Evolutionary conservation across 2,797 vertebrate genomes (phyloP).

Genomic region (Distichodus sexfasciatus): DNA sequence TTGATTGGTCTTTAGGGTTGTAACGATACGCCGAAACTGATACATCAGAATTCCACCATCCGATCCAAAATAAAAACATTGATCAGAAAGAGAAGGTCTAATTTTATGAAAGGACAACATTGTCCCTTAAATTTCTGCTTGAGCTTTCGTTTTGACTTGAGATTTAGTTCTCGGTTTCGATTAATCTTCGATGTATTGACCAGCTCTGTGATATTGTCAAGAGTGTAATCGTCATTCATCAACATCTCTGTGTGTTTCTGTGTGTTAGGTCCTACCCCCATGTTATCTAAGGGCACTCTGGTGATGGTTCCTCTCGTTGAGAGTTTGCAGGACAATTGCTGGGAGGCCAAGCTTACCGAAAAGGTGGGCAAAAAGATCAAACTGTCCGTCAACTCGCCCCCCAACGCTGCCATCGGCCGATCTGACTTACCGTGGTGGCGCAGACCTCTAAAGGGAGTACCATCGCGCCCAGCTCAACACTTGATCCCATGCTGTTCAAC

Average conservation of each 20-base stretch:
- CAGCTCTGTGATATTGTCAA: no score
- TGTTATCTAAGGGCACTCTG: conserved; percentile 76
- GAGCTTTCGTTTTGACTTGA: no score
- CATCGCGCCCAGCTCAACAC: conserved; percentile 64
- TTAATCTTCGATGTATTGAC: no score
- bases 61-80: no score
- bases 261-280: conserved; percentile 65
- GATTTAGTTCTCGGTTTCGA: no score
- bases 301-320: conserved; percentile 73
- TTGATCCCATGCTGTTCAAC: conserved; percentile 87
- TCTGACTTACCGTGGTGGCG: conserved; percentile 79
- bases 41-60: no score
- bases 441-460: conserved; percentile 58
- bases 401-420: conserved; percentile 74
- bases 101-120: no score
- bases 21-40: no score
- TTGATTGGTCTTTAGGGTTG: no score
- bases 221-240: not conserved
- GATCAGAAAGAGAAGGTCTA: no score
- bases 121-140: no score
- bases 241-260: no score
- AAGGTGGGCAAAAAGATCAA: conserved; percentile 58
- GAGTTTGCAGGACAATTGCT: conserved; percentile 61
- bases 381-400: conserved; percentile 72
- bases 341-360: conserved; percentile 75